Percentiles rank a stretch among this genome's conserved stretches.
Evolutionary conservation across 1,140 invertebrate genomes (phyloP).

Genomic region (Protaetia brevitarsis): DNA sequence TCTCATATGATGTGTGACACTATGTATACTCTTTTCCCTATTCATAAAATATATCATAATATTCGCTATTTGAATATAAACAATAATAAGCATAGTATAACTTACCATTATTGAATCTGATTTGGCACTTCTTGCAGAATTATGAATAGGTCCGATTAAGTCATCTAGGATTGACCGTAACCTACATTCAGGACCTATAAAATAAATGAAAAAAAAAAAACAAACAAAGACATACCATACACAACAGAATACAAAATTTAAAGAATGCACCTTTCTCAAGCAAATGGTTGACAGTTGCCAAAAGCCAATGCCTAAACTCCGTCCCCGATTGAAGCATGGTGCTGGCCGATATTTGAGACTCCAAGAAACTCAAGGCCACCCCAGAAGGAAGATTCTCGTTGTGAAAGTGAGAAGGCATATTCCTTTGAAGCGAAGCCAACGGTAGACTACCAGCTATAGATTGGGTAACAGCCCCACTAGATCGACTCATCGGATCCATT

Average conservation of each 20-base stretch:
- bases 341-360: slow-evolving; percentile 70
- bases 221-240: slow-evolving; percentile 24
- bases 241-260: slow-evolving; percentile 26
- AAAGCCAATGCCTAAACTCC: slow-evolving; percentile 79
- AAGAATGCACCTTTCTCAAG: slow-evolving; percentile 76
- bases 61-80: too few relatives aligned
- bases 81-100: slow-evolving; percentile 19
- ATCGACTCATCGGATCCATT: slow-evolving; percentile 50
- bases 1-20: too few relatives aligned
- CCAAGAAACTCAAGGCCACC: slow-evolving; percentile 69
- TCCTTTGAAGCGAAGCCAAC: slow-evolving; percentile 42
- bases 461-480: slow-evolving; percentile 41
- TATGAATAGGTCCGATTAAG: slow-evolving; percentile 69
- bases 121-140: slow-evolving; percentile 49
- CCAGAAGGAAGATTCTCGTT: slow-evolving; percentile 47
- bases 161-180: slow-evolving; percentile 69
- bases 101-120: slow-evolving; percentile 39
- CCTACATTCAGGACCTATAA: slow-evolving; percentile 64
- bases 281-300: slow-evolving; percentile 70
- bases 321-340: slow-evolving; percentile 63
- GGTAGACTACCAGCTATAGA: slow-evolving; percentile 38
- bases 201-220: slow-evolving; percentile 31
- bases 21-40: too few relatives aligned
- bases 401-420: slow-evolving; percentile 38
- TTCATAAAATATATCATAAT: too few relatives aligned